These are phyloP conservation scores for Gambusia affinis DNA, from an alignment of 2,113 vertebrate genomes.

Conservation along the genomic window DNA sequence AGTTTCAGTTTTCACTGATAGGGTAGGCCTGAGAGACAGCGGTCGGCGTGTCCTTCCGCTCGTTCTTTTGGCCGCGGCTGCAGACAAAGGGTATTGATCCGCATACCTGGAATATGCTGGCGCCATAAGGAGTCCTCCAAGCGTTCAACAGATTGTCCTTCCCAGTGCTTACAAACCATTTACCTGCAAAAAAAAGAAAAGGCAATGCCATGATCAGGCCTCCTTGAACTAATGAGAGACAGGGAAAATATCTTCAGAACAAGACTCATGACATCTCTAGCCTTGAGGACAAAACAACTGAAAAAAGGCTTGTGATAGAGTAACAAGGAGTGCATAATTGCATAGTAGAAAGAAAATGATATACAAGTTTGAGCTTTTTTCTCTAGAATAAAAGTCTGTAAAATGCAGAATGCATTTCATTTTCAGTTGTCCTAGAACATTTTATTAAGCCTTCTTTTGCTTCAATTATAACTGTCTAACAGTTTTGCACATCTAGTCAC, in stretches of 20 bases:
- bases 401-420: background rate
- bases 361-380: background rate
- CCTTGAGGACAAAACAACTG: conserved; percentile 8
- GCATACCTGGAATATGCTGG: conserved; percentile 98
- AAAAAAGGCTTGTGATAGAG: background rate
- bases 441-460: background rate
- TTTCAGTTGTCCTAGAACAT: background rate
- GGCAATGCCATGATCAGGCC: conserved; percentile 14
- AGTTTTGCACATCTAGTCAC: background rate
- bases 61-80: conserved; percentile 56
- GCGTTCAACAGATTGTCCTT: conserved; percentile 99
- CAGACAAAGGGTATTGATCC: conserved; percentile 74
- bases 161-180: conserved; percentile 98
- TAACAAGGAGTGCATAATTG: background rate
- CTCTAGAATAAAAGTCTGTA: background rate
- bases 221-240: conserved; percentile 1
- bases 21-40: conserved; percentile 69
- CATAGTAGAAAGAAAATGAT: background rate
- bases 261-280: background rate
- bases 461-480: background rate
- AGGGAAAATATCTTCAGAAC: conserved; percentile 2
- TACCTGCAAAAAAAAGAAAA: conserved; percentile 75
- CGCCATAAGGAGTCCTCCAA: conserved; percentile 98
- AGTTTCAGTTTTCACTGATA: conserved; percentile 77
- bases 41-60: conserved; percentile 73